Evolutionary conservation across 2,888 invertebrate genomes (phyloP).

Genomic region (Itoplectis maculator): DNA sequence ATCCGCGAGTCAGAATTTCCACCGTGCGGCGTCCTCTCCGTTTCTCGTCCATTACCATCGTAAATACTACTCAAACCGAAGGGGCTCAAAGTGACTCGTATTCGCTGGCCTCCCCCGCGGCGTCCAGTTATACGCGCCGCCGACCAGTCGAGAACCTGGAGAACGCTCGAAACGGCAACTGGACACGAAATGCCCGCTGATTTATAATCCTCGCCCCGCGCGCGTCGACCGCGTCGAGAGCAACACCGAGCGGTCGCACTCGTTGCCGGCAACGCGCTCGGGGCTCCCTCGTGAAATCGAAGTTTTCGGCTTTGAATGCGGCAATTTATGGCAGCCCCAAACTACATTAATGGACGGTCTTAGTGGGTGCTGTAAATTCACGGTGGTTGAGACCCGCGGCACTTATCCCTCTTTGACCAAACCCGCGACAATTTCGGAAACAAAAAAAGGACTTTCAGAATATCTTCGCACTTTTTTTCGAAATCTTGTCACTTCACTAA

Average conservation of each 20-base stretch:
- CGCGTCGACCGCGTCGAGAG: constrained; percentile 26
- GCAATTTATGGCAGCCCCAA: constrained; percentile 58
- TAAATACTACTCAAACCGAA: constrained; percentile 39
- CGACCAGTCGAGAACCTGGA: constrained; percentile 14
- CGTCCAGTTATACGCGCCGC: not conserved
- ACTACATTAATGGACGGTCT: constrained; percentile 59
- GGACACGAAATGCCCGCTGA: constrained; percentile 60
- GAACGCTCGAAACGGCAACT: constrained; percentile 55
- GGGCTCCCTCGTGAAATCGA: constrained; percentile 52
- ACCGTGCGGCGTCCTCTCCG: not conserved
- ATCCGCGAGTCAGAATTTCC: not conserved
- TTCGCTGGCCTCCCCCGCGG: not conserved
- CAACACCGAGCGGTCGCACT: not conserved
- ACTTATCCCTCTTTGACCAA: not conserved
- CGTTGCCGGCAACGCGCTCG: not conserved
- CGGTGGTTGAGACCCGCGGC: not conserved
- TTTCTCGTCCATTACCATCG: constrained; percentile 26
- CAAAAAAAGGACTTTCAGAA: no score
- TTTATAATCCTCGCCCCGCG: constrained; percentile 46
- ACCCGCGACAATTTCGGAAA: not conserved
- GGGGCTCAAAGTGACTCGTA: constrained; percentile 17
- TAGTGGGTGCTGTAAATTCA: constrained; percentile 58
- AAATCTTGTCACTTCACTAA: no score
- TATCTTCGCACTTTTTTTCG: not conserved
- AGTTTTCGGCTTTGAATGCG: constrained; percentile 61